Evolutionary conservation across 1,140 invertebrate genomes (phyloP), one percentile per base, ranked within the genome.

Genomic region (Brachionus angularis): DNA sequence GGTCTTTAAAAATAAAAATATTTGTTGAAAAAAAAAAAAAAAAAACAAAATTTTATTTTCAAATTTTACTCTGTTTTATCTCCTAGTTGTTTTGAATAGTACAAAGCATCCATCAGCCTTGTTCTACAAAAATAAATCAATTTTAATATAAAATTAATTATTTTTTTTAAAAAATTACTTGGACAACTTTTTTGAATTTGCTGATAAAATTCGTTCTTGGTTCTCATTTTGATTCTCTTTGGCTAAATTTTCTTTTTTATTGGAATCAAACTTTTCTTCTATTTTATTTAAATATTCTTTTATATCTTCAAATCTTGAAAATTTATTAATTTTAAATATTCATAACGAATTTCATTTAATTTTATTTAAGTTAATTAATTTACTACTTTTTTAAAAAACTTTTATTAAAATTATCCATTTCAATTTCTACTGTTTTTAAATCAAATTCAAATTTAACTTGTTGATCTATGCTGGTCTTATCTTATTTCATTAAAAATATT

Each of bases 51-150:
- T 34, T 39, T 21, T 36, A 23, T 58, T 58, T 36, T 58, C 10
- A 23, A 39, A 21, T 23, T 18, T 39, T 39, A 58, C 53, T 58
- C 53, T 21, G 18, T n/a, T 21, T 58, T 58, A 36, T 58, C 36
- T 7, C 53, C 53, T 39, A 58, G 53, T 23, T 58, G 53, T 58
- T 58, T 58, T n/a, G 53, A 58, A 12, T 58, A 58, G 10, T 58
- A 58, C 2, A 58, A 23, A 58, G 53, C 53, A 18, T 58, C 53
- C 53, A 58, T 58, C 23, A 58, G 33, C 25, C 39, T 58, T 39
- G 21, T 36, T 29, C 53, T 58, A 29, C 12, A 25, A 39, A 23
- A 23, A 58, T 18, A 58, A 58, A 58, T 34, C 31, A 55, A 55
- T 8, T 18, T 16, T 33, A 34, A 29, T 52, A 52, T 29, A 52